A percentile compares a stretch with the other conserved stretches of the same genome.
phyloP scores from a whole-genome alignment of 2,797 vertebrate genomes.

The Hafferia zeledoni region DNA sequence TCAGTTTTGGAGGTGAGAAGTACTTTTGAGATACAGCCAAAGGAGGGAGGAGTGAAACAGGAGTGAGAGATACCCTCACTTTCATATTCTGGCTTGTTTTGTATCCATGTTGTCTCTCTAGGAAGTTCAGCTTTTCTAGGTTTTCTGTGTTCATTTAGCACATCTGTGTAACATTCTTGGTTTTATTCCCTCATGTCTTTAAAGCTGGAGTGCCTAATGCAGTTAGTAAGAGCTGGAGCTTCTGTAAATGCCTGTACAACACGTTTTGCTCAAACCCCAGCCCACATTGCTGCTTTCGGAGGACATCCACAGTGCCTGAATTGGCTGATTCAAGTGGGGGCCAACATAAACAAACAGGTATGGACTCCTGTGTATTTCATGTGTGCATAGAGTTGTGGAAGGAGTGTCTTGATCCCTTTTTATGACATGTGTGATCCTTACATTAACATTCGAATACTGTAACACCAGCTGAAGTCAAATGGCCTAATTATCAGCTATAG shows the following conservation, averaged over 20 bases:
- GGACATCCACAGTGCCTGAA: constrained; percentile 91
- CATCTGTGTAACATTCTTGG: background rate
- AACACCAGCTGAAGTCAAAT: background rate
- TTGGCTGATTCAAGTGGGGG: constrained; percentile 93
- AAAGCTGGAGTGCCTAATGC: constrained; percentile 92
- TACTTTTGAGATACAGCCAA: background rate
- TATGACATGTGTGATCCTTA: background rate
- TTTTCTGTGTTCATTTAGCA: background rate
- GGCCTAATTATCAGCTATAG: background rate
- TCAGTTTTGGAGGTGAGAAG: background rate
- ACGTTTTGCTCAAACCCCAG: constrained; percentile 91
- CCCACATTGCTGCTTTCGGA: constrained; percentile 93
- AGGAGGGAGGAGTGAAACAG: background rate
- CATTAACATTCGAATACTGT: background rate
- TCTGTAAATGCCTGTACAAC: constrained; percentile 88
- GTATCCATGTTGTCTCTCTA: background rate
- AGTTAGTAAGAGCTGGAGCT: constrained; percentile 90
- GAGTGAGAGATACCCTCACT: background rate
- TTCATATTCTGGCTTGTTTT: background rate
- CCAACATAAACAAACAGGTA: constrained; percentile 94
- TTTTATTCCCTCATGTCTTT: constrained; percentile 34
- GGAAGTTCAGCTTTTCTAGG: background rate
- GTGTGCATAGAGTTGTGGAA: background rate
- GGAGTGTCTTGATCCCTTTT: background rate
- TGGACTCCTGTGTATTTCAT: background rate